A percentile compares a stretch with the other conserved stretches of the same genome.
These are phyloP conservation scores for Scolanthus callimorphus DNA, from an alignment of 92 coral and sea anemone genomes.

Conservation along the genomic window DNA sequence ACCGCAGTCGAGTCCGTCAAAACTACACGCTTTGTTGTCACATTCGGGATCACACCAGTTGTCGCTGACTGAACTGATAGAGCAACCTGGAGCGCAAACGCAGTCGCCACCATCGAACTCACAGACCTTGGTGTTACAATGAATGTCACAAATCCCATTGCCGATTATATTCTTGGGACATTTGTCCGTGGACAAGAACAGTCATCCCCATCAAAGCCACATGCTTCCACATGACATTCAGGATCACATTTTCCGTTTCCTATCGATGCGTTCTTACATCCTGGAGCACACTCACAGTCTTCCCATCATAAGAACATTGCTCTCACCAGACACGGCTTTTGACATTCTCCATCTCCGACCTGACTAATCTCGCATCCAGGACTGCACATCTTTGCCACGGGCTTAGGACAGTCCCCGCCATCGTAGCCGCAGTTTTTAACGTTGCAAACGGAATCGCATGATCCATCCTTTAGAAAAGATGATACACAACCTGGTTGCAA, in stretches of 20 bases:
- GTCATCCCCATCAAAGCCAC: constrained; percentile 43
- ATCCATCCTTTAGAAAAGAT: constrained; percentile 42
- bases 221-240: constrained; percentile 39
- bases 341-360: constrained; percentile 63
- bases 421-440: constrained; percentile 44
- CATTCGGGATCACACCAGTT: constrained; percentile 52
- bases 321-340: constrained; percentile 40
- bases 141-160: constrained; percentile 39
- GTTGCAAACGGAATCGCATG: constrained; percentile 61
- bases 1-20: constrained; percentile 62
- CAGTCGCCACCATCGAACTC: constrained; percentile 66
- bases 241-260: constrained; percentile 64
- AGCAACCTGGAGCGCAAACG: constrained; percentile 44
- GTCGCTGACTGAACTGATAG: constrained; percentile 42
- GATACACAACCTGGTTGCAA: constrained; percentile 44
- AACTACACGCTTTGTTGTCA: constrained; percentile 32
- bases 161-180: constrained; percentile 28
- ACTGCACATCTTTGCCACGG: constrained; percentile 34
- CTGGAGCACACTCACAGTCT: constrained; percentile 50
- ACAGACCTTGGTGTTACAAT: constrained; percentile 43
- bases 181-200: constrained; percentile 18
- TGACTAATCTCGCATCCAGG: constrained; percentile 33
- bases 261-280: constrained; percentile 28
- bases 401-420: constrained; percentile 43
- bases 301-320: constrained; percentile 61